phyloP scores from a whole-genome alignment of 2,113 vertebrate genomes.

The Sinocyclocheilus grahami region DNA sequence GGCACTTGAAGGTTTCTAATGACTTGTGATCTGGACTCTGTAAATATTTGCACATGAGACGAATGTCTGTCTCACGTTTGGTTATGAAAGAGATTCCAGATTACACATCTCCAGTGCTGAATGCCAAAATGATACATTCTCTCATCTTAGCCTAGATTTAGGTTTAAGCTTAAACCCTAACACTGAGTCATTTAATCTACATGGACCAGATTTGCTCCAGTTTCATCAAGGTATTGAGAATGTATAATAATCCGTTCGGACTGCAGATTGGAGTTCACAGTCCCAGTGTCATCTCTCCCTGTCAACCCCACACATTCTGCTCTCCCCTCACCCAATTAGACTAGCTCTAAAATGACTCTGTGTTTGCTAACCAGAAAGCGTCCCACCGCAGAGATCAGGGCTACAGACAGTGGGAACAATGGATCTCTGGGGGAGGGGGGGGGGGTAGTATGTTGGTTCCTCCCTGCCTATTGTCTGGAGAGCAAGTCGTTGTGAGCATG shows the following conservation, averaged over 20 bases:
- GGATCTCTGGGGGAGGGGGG: slow-evolving; percentile 32
- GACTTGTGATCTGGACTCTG: background rate
- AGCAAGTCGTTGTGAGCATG: slow-evolving; percentile 27
- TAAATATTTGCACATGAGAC: background rate
- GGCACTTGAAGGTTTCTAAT: background rate
- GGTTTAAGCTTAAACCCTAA: slow-evolving; percentile 11
- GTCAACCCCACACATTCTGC: background rate
- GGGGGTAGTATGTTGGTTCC: slow-evolving; percentile 41
- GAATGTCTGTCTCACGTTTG: background rate
- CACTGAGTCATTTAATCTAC: slow-evolving; percentile 27
- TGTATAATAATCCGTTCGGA: background rate
- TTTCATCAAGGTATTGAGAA: slow-evolving; percentile 31
- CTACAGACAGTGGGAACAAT: slow-evolving; percentile 43
- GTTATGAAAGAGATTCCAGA: slow-evolving; percentile 21
- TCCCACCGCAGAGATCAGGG: slow-evolving; percentile 32
- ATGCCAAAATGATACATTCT: slow-evolving; percentile 23
- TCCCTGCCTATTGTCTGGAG: slow-evolving; percentile 53
- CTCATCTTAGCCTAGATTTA: slow-evolving; percentile 47
- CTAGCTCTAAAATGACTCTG: slow-evolving; percentile 41
- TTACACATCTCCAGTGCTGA: slow-evolving; percentile 9
- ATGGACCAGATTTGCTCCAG: slow-evolving; percentile 27
- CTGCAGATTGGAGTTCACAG: background rate
- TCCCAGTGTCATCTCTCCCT: background rate
- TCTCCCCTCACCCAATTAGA: slow-evolving; percentile 31
- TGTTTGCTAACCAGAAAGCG: slow-evolving; percentile 31